Conservation (phyloP, 2,797 vertebrate genomes). For the Jordanella pulchra region DNA sequence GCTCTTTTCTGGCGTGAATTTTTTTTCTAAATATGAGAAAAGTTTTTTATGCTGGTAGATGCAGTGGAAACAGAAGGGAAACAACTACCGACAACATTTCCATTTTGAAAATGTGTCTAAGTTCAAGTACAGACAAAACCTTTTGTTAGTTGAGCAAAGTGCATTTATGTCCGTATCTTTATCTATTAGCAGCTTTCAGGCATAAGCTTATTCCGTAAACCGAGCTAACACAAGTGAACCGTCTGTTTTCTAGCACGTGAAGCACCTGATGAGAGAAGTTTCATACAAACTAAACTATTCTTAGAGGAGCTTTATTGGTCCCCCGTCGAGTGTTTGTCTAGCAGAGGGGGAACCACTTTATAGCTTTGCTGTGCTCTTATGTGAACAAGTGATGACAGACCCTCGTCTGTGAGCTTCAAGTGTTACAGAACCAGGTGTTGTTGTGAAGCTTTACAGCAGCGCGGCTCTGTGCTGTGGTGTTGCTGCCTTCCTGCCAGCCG, state of each 20-base stretch:
- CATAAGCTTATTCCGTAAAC: conserved; percentile 6
- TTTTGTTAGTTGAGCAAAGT: too few relatives aligned
- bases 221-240: conserved; percentile 11
- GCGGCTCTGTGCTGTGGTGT: conserved; percentile 28
- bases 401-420: conserved; percentile 43
- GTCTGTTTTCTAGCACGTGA: background rate
- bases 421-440: conserved; percentile 70
- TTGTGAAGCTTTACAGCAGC: conserved; percentile 28
- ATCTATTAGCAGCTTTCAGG: background rate
- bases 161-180: background rate
- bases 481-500: conserved; percentile 49
- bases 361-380: conserved; percentile 47
- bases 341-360: conserved; percentile 67
- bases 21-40: background rate
- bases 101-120: background rate
- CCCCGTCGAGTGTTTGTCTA: conserved; percentile 46
- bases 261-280: conserved; percentile 19
- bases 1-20: background rate
- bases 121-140: background rate
- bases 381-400: conserved; percentile 64
- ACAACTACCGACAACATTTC: background rate
- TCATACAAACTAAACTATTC: conserved; percentile 49
- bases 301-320: conserved; percentile 42
- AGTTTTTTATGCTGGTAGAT: background rate
- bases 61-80: background rate